A percentile compares a stretch with the other conserved stretches of the same genome.
These are phyloP conservation scores for Microcebus tavaratra DNA, from an alignment of 2,113 vertebrate species.

Conservation along the genomic window DNA sequence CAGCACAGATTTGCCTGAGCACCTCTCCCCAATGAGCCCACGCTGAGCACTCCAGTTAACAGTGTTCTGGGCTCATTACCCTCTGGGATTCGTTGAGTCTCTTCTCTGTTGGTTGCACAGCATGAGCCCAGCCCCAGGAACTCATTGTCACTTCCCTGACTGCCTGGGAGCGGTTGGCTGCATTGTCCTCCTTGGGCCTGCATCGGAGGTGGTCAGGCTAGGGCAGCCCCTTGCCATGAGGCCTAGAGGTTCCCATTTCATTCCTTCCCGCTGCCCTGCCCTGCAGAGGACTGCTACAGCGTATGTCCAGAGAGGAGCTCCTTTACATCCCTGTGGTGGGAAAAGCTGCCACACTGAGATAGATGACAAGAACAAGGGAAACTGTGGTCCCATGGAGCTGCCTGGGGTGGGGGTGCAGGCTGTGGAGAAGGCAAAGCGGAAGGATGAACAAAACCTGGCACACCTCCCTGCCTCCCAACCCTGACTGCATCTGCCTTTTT, in stretches of 20 bases:
- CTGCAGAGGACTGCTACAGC: neutral
- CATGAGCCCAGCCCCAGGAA: neutral
- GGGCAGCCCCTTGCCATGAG: neutral
- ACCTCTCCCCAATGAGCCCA: neutral
- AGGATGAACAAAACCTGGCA: neutral
- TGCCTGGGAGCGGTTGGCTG: neutral
- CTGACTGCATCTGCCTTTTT: neutral
- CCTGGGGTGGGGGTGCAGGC: neutral
- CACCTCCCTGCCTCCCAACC: neutral
- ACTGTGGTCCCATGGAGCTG: neutral
- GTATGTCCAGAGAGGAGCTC: neutral
- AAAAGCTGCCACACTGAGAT: neutral
- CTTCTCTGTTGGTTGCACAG: constrained; percentile 29
- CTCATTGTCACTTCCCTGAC: neutral
- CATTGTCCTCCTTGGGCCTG: neutral
- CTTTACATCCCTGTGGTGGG: neutral
- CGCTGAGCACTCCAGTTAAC: constrained; percentile 28
- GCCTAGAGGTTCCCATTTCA: neutral
- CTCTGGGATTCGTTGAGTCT: constrained; percentile 16
- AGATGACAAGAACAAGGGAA: neutral
- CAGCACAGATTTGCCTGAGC: neutral
- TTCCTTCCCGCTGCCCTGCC: neutral
- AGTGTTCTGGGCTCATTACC: constrained; percentile 68
- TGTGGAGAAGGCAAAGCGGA: neutral
- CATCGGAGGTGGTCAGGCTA: neutral